Percentiles rank a stretch among this genome's conserved stretches.
phyloP scores from a whole-genome alignment of 2,113 vertebrate species.

The Sterna hirundo region DNA sequence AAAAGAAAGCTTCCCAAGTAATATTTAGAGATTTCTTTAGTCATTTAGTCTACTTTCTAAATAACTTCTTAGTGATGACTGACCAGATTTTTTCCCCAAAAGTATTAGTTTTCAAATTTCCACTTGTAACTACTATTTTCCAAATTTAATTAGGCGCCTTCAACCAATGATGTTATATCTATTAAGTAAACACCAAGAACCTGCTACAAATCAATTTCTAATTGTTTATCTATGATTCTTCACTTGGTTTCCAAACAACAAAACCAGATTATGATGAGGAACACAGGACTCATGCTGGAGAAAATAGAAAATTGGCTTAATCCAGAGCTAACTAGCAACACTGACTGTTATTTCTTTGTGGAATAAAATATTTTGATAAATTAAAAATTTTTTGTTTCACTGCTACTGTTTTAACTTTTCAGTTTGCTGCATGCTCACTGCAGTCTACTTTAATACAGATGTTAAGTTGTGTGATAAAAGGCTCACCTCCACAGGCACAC shows the following conservation, averaged over 20 bases:
- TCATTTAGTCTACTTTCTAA: not conserved
- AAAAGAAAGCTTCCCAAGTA: not conserved
- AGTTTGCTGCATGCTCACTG: not conserved
- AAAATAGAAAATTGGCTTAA: not conserved
- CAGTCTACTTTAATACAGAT: not conserved
- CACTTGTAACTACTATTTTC: not conserved
- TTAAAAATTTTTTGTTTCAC: not conserved
- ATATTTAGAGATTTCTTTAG: not conserved
- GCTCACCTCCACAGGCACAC: not conserved
- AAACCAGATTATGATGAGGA: not conserved
- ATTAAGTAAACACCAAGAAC: not conserved
- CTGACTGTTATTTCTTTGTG: not conserved
- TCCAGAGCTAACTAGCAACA: not conserved
- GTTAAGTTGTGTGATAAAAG: not conserved
- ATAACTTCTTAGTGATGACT: not conserved
- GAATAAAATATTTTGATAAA: not conserved
- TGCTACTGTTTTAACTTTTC: not conserved
- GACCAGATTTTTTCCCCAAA: not conserved
- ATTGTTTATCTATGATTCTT: not conserved
- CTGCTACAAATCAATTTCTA: not conserved
- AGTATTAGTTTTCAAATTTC: not conserved
- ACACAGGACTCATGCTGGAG: not conserved
- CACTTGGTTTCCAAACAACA: not conserved
- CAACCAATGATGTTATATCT: not conserved
- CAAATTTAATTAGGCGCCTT: not conserved